These are phyloP conservation scores for Trogon surrucura DNA, from an alignment of 2,113 vertebrate genomes.

Conservation along the genomic window DNA sequence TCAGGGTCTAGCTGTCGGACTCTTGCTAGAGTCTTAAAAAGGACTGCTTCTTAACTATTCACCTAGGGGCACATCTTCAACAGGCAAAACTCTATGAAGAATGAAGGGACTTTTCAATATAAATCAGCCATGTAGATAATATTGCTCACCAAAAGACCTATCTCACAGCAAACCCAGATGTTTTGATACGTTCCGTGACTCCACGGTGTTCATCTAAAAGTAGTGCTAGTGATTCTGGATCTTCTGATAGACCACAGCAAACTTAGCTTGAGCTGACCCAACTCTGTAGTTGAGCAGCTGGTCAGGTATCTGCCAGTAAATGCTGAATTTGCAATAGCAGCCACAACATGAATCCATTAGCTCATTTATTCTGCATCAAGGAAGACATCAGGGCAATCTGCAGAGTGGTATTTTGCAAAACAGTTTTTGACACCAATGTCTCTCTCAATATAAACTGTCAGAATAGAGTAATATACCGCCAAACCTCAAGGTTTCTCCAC, in stretches of 20 bases:
- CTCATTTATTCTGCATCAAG: neutral
- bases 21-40: neutral
- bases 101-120: neutral
- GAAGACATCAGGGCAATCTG: neutral
- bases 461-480: neutral
- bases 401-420: neutral
- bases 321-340: neutral
- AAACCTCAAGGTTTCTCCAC: neutral
- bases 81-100: neutral
- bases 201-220: neutral
- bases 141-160: neutral
- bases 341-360: neutral
- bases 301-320: neutral
- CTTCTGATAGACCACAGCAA: neutral
- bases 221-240: neutral
- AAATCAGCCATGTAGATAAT: neutral
- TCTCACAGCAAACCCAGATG: neutral
- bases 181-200: neutral
- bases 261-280: neutral
- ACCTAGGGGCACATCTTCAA: neutral
- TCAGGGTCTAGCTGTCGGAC: neutral
- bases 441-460: neutral
- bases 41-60: neutral
- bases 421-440: neutral
- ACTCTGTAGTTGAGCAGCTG: neutral